Evolutionary conservation across 2,113 vertebrate species (phyloP).

Genomic region (Natator depressus): DNA sequence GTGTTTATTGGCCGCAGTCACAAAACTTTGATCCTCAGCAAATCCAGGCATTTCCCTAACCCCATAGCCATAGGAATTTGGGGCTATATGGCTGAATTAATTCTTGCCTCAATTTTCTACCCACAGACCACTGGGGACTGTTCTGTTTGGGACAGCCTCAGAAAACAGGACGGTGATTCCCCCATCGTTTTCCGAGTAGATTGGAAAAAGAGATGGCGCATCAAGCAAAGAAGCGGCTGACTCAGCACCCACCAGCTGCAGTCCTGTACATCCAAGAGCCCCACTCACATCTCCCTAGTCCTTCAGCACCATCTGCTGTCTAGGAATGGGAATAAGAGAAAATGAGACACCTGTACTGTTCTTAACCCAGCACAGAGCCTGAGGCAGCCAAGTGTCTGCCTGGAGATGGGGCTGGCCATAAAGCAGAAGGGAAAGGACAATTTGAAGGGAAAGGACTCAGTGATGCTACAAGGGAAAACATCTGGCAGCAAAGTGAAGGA

Average conservation of each 20-base stretch:
- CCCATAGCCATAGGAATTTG: not conserved
- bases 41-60: not conserved
- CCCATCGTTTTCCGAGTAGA: not conserved
- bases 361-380: not conserved
- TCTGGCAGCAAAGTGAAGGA: no score
- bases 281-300: not conserved
- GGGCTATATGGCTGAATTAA: not conserved
- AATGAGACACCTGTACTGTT: not conserved
- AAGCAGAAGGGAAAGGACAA: not conserved
- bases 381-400: rapidly evolving
- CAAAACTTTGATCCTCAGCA: not conserved
- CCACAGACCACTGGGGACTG: not conserved
- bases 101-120: not conserved
- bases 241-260: rapidly evolving
- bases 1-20: not conserved
- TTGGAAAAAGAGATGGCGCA: not conserved
- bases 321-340: not conserved
- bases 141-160: not conserved
- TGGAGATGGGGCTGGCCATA: rapidly evolving
- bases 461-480: no score
- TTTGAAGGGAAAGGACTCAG: no score
- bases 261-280: not conserved
- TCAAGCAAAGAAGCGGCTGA: rapidly evolving
- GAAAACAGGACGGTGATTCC: not conserved
- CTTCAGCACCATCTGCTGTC: slow-evolving; percentile 59